Base-by-base conservation (phyloP, 1,140 invertebrate genomes). In the Panagrolaimus sp. region DNA sequence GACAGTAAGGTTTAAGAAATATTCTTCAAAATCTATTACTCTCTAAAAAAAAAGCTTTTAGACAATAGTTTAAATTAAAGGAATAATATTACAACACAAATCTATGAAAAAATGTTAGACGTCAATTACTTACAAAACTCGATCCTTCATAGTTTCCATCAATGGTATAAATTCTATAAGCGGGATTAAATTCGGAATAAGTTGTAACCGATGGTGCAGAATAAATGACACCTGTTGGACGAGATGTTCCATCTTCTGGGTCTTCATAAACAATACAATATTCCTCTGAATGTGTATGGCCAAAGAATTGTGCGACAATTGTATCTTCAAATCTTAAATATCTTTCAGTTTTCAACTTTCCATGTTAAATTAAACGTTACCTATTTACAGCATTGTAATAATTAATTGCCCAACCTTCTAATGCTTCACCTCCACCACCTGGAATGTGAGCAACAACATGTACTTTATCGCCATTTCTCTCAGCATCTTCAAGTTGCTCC, bases 361-460 rank as follows among this genome's bases (percentile, higher is more conserved):
- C 14, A 48, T 72, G 8, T 13, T 20, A 16, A n/a, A 1, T 42
- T 53, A 13, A 70, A n/a, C 62, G n/a, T n/a, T 73, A 87, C 84
- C 87, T 84, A 74, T 84, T 85, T 31, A 88, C 76, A 72, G 88
- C 84, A 63, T 79, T 82, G 69, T 86, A 84, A 70, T 87, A 88
- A 74, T 87, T 87, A 68, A 83, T 82, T 66, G 85, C 86, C 85
- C 86, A 88, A 16, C 84, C 78, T 42, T 87, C 84, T 45, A 88
- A 85, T 76, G 90, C 90, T 68, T 89, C 87, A 0, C 43, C 66
- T 66, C 79, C 71, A 7, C 85, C 77, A 14, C 87, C 85, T 0
- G 93, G 93, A 75, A 98, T 96, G 79, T 99, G 96, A 0, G 94
- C 94, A 51, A 98, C 91, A 8, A 99, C 90, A 79, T 98, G 7